Evolutionary conservation across 1,140 invertebrate species (phyloP).

Genomic region (Platyscapa corneri): DNA sequence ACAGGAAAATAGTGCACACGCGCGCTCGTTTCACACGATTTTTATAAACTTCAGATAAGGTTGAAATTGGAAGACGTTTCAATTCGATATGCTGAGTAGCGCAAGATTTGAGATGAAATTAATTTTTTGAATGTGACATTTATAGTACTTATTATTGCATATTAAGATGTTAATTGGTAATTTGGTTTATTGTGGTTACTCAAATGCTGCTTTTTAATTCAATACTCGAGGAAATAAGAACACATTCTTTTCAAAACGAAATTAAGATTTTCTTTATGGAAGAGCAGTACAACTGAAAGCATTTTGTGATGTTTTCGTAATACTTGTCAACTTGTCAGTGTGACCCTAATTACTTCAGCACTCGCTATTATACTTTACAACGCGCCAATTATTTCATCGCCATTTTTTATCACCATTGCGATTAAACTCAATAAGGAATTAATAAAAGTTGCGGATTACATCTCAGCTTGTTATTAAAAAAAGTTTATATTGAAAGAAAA

Average conservation of each 20-base stretch:
- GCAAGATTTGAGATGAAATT: neutral
- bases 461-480: neutral
- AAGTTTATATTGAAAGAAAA: neutral
- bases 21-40: neutral
- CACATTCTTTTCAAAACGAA: neutral
- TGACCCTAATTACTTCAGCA: neutral
- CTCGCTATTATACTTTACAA: neutral
- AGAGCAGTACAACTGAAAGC: neutral
- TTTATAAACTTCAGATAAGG: neutral
- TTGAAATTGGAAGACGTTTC: slow-evolving; percentile 17
- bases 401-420: neutral
- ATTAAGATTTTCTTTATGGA: neutral
- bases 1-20: neutral
- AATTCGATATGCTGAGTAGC: neutral
- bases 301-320: neutral
- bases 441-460: neutral
- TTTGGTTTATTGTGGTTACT: neutral
- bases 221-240: neutral
- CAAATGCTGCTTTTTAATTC: neutral
- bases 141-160: neutral
- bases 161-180: neutral
- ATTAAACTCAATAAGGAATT: neutral
- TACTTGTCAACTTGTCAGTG: neutral
- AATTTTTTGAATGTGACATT: too few species aligned
- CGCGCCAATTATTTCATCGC: neutral